phyloP scores from a whole-genome alignment of 2,888 invertebrate species.

The Calameuta filiformis region DNA sequence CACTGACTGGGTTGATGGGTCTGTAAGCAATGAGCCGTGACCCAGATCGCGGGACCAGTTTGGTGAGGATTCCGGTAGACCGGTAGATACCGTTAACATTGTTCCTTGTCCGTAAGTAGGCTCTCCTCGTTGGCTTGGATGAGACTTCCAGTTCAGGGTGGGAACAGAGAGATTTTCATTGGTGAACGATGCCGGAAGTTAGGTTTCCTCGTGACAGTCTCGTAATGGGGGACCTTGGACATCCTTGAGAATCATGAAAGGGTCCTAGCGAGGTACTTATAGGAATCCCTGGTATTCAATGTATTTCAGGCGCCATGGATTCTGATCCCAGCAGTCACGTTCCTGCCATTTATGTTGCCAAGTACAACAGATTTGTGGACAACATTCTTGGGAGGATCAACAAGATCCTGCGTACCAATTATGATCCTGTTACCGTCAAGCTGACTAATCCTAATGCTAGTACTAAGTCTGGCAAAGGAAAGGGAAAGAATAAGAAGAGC shows the following conservation, averaged over 20 bases:
- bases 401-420: constrained; percentile 80
- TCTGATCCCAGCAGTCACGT: constrained; percentile 60
- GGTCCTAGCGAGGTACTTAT: no score
- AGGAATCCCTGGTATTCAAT: background rate
- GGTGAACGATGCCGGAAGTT: no score
- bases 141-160: constrained; percentile 1
- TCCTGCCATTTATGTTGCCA: constrained; percentile 80
- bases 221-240: no score
- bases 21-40: constrained; percentile 49
- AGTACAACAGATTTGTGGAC: constrained; percentile 88
- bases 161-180: no score
- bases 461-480: constrained; percentile 66
- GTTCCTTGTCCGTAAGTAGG: constrained; percentile 52
- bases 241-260: no score
- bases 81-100: constrained; percentile 57
- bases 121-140: constrained; percentile 13
- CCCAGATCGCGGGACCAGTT: constrained; percentile 60
- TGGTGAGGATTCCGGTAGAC: constrained; percentile 50
- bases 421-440: constrained; percentile 87
- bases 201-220: no score
- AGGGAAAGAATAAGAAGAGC: constrained; percentile 33
- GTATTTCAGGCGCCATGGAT: constrained; percentile 67
- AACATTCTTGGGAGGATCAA: constrained; percentile 85
- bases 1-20: constrained; percentile 48
- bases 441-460: constrained; percentile 70